Percentiles rank a stretch among this genome's conserved stretches.
These are phyloP conservation scores for Hypanus sabinus DNA, from an alignment of 2,113 vertebrate genomes.

Conservation along the genomic window DNA sequence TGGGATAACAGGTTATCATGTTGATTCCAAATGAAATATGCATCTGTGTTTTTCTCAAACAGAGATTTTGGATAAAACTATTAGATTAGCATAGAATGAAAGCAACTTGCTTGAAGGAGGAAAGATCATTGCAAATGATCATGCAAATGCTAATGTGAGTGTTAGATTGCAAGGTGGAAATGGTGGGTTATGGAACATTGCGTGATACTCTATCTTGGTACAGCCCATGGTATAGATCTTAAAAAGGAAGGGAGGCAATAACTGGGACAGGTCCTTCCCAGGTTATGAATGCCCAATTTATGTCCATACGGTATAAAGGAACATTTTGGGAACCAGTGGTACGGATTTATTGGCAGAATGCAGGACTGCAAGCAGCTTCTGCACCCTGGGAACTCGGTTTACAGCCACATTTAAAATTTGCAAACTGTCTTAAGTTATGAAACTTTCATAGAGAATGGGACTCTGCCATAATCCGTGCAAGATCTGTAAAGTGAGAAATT, in stretches of 20 bases:
- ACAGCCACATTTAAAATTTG: no score
- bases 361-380: no score
- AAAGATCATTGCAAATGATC: background rate
- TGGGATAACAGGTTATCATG: background rate
- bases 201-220: background rate
- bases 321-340: no score
- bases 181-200: background rate
- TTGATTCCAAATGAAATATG: background rate
- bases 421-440: no score
- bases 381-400: no score
- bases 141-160: background rate
- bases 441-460: no score
- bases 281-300: no score
- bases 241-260: background rate
- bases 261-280: no score
- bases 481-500: background rate
- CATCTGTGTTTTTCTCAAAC: background rate
- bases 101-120: background rate
- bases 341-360: no score
- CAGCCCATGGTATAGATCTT: background rate
- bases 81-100: background rate
- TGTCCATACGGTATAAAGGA: no score
- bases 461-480: no score
- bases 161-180: background rate
- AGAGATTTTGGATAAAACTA: background rate